Conservation (phyloP, 2,113 vertebrate genomes). For the Toxotes jaculatrix region DNA sequence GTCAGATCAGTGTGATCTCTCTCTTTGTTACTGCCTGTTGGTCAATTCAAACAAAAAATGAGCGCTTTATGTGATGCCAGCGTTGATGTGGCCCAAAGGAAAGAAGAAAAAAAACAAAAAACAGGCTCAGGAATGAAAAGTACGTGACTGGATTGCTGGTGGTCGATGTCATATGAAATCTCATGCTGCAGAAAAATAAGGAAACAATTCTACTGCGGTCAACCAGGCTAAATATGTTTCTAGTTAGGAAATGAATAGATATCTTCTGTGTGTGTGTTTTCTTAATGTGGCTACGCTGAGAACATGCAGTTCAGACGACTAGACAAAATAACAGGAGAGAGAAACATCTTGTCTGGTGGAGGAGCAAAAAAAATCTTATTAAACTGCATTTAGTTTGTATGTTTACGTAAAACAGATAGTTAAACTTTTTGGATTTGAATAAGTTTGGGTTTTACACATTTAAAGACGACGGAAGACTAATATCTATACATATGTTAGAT, state of each 20-base stretch:
- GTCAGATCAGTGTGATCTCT: slow-evolving; percentile 2
- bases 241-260: slow-evolving; percentile 14
- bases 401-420: not conserved
- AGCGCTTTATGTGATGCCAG: not conserved
- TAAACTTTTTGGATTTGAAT: no score
- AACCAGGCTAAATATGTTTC: slow-evolving; percentile 23
- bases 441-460: not conserved
- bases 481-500: no score
- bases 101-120: no score
- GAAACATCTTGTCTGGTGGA: not conserved
- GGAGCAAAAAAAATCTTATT: not conserved
- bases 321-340: not conserved
- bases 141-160: slow-evolving; percentile 1
- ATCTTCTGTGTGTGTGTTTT: not conserved
- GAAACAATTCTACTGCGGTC: slow-evolving; percentile 38
- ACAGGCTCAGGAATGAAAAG: slow-evolving; percentile 13
- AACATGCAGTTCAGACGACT: slow-evolving; percentile 14
- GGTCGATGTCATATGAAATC: slow-evolving; percentile 9
- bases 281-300: slow-evolving; percentile 3
- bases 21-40: not conserved
- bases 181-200: slow-evolving; percentile 28
- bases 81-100: slow-evolving; percentile 15
- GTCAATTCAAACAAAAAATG: slow-evolving; percentile 10
- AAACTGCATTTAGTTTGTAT: not conserved
- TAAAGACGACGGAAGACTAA: not conserved